Conservation (phyloP, 2,797 vertebrate genomes). For the Gymnocypris eckloni region DNA sequence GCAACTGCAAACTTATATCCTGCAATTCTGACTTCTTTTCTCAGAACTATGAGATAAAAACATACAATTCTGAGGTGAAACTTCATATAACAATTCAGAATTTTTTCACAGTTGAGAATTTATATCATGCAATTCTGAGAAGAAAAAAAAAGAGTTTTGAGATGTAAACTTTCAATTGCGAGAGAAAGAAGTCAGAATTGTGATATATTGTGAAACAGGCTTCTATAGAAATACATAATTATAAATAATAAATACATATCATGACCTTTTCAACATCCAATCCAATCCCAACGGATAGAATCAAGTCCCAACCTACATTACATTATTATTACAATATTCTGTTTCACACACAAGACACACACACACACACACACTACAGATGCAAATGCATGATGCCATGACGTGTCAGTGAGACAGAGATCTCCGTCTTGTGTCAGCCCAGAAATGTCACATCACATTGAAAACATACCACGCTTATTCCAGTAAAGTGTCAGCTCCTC, state of each 20-base stretch:
- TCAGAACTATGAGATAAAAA: no score
- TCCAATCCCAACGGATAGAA: neutral
- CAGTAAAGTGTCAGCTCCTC: neutral
- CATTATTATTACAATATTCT: conserved; percentile 1
- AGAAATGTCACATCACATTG: conserved; percentile 14
- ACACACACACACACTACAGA: conserved; percentile 7
- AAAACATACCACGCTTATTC: neutral
- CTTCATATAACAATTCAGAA: no score
- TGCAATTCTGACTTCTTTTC: neutral
- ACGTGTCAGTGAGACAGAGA: conserved; percentile 4
- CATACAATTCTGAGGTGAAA: no score
- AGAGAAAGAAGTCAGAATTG: neutral
- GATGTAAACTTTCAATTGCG: no score
- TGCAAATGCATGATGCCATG: neutral
- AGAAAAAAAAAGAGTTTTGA: no score
- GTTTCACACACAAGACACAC: neutral
- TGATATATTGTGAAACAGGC: neutral
- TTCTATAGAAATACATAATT: neutral
- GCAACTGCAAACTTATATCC: neutral
- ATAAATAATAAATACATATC: conserved; percentile 21
- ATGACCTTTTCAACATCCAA: neutral
- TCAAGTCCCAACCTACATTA: neutral
- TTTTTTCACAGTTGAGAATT: no score
- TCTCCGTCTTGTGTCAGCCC: neutral
- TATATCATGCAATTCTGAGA: no score